phyloP scores from a whole-genome alignment of 2,113 vertebrate species.

The Telmatochromis brichardi region DNA sequence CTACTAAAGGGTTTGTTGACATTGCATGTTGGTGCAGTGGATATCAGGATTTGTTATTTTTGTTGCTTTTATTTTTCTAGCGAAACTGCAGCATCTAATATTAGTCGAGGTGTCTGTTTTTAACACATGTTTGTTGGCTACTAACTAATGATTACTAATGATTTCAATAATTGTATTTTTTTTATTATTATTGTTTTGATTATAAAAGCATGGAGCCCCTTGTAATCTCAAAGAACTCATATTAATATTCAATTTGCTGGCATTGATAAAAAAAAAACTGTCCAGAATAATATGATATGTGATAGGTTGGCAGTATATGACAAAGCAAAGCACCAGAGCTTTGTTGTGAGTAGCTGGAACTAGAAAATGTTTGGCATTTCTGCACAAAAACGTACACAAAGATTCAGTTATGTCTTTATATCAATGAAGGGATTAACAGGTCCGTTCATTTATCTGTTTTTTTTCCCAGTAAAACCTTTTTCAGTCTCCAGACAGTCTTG shows the following conservation, averaged over 20 bases:
- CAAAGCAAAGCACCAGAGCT: neutral
- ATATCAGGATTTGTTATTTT: neutral
- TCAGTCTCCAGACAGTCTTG: neutral
- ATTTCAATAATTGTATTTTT: neutral
- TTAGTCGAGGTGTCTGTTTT: neutral
- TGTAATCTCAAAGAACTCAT: neutral
- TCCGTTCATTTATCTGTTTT: neutral
- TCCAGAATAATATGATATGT: neutral
- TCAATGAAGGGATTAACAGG: neutral
- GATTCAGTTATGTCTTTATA: neutral
- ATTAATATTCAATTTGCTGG: rapidly evolving
- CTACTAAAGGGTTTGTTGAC: neutral
- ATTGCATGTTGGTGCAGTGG: neutral
- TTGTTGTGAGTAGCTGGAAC: neutral
- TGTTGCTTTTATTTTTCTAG: neutral
- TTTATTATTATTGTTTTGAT: neutral
- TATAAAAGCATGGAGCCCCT: neutral
- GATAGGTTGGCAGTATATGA: neutral
- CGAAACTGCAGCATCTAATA: neutral
- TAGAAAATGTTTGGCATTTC: neutral
- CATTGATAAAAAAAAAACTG: too few species aligned
- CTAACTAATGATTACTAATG: neutral
- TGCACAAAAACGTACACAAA: rapidly evolving
- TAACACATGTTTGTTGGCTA: neutral
- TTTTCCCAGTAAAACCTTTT: rapidly evolving